A percentile compares a stretch with the other conserved stretches of the same genome.
Evolutionary conservation across 2,113 vertebrate genomes (phyloP).

Genomic region (Colius striatus): DNA sequence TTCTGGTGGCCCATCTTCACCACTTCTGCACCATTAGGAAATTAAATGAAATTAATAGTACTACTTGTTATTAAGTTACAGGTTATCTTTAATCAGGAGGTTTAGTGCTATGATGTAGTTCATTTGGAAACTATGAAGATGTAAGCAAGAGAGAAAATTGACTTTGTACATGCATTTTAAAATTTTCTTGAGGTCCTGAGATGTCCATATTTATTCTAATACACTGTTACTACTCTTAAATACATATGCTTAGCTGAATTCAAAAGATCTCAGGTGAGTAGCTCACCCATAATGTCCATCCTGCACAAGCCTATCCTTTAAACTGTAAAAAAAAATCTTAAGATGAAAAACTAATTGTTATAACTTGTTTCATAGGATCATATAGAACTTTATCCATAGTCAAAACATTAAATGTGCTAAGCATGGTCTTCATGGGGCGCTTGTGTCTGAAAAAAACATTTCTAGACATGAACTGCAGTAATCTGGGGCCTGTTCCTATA

Average conservation of each 20-base stretch:
- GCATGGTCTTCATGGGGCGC: background rate
- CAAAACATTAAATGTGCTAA: background rate
- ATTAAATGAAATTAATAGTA: background rate
- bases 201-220: background rate
- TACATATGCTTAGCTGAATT: background rate
- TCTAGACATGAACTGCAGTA: background rate
- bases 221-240: background rate
- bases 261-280: background rate
- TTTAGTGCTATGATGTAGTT: fast-evolving
- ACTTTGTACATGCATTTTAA: background rate
- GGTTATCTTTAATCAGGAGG: background rate
- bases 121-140: background rate
- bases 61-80: background rate
- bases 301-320: background rate
- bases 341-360: background rate
- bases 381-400: background rate
- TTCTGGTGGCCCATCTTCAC: background rate
- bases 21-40: background rate
- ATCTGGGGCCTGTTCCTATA: background rate
- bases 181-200: background rate
- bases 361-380: background rate
- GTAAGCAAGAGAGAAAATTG: background rate
- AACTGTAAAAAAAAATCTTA: background rate
- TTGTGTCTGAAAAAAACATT: background rate
- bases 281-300: background rate